Base-by-base conservation (phyloP, 2,113 vertebrate species). In the Takifugu flavidus region DNA sequence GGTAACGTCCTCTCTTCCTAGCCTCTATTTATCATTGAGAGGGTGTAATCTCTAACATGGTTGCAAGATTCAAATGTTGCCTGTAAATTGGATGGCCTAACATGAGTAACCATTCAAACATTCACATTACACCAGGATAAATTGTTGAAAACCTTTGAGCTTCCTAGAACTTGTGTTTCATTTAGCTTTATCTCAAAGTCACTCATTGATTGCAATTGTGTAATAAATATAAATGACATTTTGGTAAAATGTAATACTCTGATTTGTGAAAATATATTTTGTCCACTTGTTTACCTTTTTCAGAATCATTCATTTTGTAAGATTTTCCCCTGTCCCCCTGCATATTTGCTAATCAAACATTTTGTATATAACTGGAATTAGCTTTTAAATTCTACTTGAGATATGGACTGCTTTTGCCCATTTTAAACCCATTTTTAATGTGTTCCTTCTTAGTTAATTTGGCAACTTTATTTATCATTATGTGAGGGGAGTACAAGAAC, bases 11-110 rank as follows among this genome's bases (percentile, higher is more conserved):
- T 26, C 45, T 45, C 43, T 12, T 62, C 43, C 50, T 62, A 50
- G 49, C 45, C 13, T 25, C 60, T 46, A 13, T 46, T 49, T 39
- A 11, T 11, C 34, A 39, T 46, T 43, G 49, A 65, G 45, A 27
- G 65, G 72, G 43, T 56, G 26, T 59, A 65, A 62, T 49, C 62
- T 49, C 14, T 63, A 62, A 62, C 62, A 65, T 5, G 56, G 62
- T 6, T 7, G 47, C 34, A 39, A 34, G 25, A 51, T 13, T 52
- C 15, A 49, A 47, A 64, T 34, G 56, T 28, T 51, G 50, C 13
- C 53, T 61, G 43, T 49, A n/a, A 60, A 59, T 59, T 14, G 4
- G 47, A 57, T 10, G 15, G 20, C 53, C 71, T 68, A 66, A 54
- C 60, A 73, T 68, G 73, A 65, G 55, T 56, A 53, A 47, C 29